Conservation (phyloP, 2,113 vertebrate genomes). For the Oceanodroma tethys region DNA sequence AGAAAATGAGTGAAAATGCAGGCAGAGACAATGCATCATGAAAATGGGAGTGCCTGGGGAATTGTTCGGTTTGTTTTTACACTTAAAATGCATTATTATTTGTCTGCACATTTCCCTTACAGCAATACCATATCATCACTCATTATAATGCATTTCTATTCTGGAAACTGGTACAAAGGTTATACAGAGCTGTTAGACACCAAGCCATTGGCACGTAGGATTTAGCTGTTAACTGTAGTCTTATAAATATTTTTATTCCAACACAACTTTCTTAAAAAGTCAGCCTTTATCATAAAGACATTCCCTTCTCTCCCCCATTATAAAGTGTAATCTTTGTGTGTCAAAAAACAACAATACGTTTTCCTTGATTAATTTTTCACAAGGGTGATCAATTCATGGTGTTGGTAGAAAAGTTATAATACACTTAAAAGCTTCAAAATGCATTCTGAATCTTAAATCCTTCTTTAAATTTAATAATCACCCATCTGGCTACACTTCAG, state of each 20-base stretch:
- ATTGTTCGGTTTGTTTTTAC: not conserved
- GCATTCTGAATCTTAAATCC: constrained; percentile 47
- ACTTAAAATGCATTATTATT: not conserved
- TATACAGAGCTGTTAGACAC: not conserved
- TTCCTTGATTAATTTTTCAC: constrained; percentile 35
- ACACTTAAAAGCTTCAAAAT: constrained; percentile 35
- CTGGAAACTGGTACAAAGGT: not conserved
- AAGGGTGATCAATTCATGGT: constrained; percentile 14
- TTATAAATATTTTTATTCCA: not conserved
- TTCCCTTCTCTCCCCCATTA: not conserved
- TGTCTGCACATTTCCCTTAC: not conserved
- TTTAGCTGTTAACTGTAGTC: not conserved
- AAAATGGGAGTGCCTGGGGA: not conserved
- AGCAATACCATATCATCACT: not conserved
- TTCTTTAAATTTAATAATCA: constrained; percentile 56
- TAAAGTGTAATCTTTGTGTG: not conserved
- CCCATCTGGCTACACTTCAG: constrained; percentile 39
- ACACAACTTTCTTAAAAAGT: not conserved
- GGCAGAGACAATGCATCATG: not conserved
- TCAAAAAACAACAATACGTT: not conserved
- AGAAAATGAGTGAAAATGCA: not conserved
- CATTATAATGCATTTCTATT: not conserved
- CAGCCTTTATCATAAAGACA: not conserved
- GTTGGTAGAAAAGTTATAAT: constrained; percentile 1
- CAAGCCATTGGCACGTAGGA: not conserved